Conservation (phyloP, 2,888 invertebrate genomes). For the Phengaris arion region DNA sequence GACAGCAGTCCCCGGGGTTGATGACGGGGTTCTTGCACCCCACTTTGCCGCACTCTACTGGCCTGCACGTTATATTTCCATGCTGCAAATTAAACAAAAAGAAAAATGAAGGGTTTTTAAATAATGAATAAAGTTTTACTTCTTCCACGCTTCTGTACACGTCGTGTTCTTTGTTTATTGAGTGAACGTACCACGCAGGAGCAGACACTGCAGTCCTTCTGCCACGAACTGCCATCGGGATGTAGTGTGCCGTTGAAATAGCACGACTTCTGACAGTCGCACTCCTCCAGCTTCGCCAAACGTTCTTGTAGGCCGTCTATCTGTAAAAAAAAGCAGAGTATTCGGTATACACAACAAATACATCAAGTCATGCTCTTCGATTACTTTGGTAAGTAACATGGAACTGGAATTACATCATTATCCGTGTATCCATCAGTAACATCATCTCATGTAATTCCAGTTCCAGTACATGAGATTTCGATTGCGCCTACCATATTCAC, state of each 20-base stretch:
- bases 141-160: too few relatives aligned
- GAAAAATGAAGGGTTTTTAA: not conserved
- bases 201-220: conserved; percentile 91
- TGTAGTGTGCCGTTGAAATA: conserved; percentile 88
- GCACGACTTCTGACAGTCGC: conserved; percentile 95
- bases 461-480: too few relatives aligned
- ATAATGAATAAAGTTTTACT: not conserved
- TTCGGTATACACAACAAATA: not conserved
- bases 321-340: conserved; percentile 66
- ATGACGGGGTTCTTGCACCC: conserved; percentile 90
- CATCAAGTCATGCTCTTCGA: not conserved
- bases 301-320: conserved; percentile 89
- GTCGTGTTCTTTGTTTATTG: not conserved
- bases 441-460: too few relatives aligned
- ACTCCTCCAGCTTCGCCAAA: conserved; percentile 89
- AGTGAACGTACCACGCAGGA: conserved; percentile 86
- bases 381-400: not conserved
- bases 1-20: conserved; percentile 90
- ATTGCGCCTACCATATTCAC: too few relatives aligned
- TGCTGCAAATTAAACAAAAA: conserved; percentile 76
- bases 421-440: too few relatives aligned
- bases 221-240: conserved; percentile 92
- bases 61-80: conserved; percentile 91
- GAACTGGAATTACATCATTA: too few relatives aligned
- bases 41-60: conserved; percentile 87